Percentiles rank a stretch among this genome's conserved stretches.
Conservation (phyloP, 2,888 invertebrate genomes). For the Brassicogethes aeneus region DNA sequence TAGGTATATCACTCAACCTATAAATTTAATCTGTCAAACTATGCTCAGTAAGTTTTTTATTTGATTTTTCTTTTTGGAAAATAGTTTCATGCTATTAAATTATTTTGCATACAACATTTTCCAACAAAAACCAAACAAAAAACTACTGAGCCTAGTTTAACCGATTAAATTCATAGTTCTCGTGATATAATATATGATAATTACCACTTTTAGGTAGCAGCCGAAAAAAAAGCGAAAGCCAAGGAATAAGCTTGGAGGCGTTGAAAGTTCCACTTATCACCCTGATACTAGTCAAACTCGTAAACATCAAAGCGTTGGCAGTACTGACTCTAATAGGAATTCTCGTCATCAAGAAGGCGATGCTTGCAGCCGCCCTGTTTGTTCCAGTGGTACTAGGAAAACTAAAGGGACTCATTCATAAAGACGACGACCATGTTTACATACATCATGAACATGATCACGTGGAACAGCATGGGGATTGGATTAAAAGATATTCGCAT, state of each 20-base stretch:
- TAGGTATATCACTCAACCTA: too few species aligned
- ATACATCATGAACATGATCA: background rate
- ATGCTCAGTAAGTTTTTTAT: too few species aligned
- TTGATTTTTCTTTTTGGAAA: too few species aligned
- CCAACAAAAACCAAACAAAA: too few species aligned
- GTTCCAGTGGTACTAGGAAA: background rate
- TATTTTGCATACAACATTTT: too few species aligned
- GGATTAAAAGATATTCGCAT: too few species aligned
- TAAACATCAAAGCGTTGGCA: background rate
- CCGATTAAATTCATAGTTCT: too few species aligned
- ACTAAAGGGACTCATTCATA: background rate
- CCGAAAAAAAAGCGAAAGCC: background rate
- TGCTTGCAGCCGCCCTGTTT: background rate
- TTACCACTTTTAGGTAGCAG: too few species aligned
- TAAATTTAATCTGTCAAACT: too few species aligned
- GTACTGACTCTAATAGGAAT: background rate
- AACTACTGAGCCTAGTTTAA: too few species aligned
- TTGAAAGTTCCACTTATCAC: background rate
- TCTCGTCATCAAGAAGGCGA: background rate
- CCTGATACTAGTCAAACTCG: background rate
- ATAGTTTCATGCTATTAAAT: too few species aligned
- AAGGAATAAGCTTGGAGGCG: background rate
- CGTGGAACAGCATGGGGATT: background rate
- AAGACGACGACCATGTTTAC: background rate
- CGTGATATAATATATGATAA: too few species aligned